These are phyloP conservation scores for Lumbricus terrestris DNA, from an alignment of 2,888 invertebrate species.

Conservation along the genomic window DNA sequence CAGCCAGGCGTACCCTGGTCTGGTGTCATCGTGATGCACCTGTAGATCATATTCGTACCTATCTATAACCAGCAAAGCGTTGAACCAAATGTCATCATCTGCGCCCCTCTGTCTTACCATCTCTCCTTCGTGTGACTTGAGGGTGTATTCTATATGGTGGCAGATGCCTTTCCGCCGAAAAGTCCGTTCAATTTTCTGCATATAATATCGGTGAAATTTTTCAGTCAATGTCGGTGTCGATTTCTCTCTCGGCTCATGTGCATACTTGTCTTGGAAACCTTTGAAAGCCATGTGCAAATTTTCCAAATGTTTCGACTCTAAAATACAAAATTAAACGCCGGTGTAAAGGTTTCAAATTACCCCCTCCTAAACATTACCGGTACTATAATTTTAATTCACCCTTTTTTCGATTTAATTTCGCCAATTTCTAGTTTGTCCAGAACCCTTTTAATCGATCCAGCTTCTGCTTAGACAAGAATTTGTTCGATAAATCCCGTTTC, in stretches of 20 bases:
- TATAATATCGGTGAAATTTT: not conserved
- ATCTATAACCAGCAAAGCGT: not conserved
- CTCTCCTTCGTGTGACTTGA: not conserved
- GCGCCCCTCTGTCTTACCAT: not conserved
- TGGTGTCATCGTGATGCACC: not conserved
- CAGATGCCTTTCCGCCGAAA: not conserved
- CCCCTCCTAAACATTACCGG: no score
- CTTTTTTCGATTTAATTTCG: no score
- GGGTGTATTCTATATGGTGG: not conserved
- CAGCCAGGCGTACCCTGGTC: not conserved
- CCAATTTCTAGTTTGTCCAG: no score
- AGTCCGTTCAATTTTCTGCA: not conserved
- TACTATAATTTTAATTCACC: no score
- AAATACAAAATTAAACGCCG: not conserved
- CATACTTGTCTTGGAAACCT: not conserved
- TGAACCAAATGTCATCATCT: not conserved
- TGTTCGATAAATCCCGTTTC: no score
- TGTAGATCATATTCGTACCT: not conserved
- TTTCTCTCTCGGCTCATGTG: not conserved
- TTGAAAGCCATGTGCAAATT: not conserved
- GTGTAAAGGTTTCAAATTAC: no score
- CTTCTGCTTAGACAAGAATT: no score
- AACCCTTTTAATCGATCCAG: no score
- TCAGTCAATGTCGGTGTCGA: not conserved
- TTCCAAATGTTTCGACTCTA: not conserved